A percentile compares a stretch with the other conserved stretches of the same genome.
These are phyloP conservation scores for Pygmarrhopalites habei DNA, from an alignment of 1,140 invertebrate species.

Conservation along the genomic window DNA sequence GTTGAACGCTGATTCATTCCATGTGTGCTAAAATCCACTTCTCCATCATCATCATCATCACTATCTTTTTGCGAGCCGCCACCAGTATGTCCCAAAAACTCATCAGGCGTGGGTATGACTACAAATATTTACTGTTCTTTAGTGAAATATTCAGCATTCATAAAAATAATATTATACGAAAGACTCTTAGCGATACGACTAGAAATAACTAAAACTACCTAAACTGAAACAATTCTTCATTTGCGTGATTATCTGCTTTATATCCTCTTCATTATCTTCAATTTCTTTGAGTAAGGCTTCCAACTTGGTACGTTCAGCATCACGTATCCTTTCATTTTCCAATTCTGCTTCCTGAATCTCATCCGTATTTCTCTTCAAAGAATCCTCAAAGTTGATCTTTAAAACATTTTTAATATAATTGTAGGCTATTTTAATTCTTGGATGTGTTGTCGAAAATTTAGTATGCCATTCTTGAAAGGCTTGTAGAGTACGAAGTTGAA, in stretches of 20 bases:
- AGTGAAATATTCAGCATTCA: too few species aligned
- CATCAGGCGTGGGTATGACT: slow-evolving; percentile 41
- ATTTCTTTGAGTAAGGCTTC: slow-evolving; percentile 38
- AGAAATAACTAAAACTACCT: too few species aligned
- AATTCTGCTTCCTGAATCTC: too few species aligned
- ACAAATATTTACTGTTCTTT: too few species aligned
- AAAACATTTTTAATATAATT: slow-evolving; percentile 50
- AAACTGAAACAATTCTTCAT: slow-evolving; percentile 41
- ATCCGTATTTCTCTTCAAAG: slow-evolving; percentile 32
- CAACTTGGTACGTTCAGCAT: slow-evolving; percentile 30
- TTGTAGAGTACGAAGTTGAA: slow-evolving; percentile 47
- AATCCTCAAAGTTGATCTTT: slow-evolving; percentile 46
- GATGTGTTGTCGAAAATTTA: slow-evolving; percentile 49
- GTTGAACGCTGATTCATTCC: slow-evolving; percentile 37
- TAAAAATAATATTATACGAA: too few species aligned
- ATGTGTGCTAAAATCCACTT: slow-evolving; percentile 36
- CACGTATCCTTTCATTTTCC: slow-evolving; percentile 18
- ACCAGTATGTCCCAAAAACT: slow-evolving; percentile 37
- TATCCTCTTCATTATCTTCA: slow-evolving; percentile 41
- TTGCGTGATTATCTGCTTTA: slow-evolving; percentile 38
- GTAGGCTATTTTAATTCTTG: slow-evolving; percentile 47
- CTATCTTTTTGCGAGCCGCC: background rate
- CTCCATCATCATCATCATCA: slow-evolving; percentile 14
- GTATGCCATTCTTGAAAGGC: slow-evolving; percentile 50
- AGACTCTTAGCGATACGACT: too few species aligned